Evolutionary conservation across 2,113 vertebrate genomes (phyloP).

Genomic region (Sceloporus tristichus): DNA sequence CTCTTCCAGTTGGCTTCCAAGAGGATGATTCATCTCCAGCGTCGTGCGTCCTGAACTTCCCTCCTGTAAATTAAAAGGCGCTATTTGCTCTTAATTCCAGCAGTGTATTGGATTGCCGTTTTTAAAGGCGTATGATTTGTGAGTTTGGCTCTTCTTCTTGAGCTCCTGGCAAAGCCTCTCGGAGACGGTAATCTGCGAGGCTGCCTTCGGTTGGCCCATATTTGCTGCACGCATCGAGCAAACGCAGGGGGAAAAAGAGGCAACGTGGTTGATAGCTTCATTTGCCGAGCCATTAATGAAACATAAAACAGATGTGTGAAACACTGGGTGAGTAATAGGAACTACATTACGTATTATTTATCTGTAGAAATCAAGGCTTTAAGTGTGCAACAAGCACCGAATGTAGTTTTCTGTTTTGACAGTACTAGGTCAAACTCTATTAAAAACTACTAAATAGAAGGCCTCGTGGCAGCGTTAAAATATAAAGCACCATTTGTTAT

Average conservation of each 20-base stretch:
- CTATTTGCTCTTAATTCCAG: slow-evolving; percentile 52
- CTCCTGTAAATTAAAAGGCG: slow-evolving; percentile 33
- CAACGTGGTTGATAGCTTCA: slow-evolving; percentile 69
- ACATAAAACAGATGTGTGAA: slow-evolving; percentile 71
- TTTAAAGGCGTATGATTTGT: slow-evolving; percentile 47
- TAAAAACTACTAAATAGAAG: slow-evolving; percentile 61
- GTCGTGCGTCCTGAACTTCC: slow-evolving; percentile 48
- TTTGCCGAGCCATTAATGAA: slow-evolving; percentile 70
- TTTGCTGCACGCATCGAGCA: slow-evolving; percentile 48
- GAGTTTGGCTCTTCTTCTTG: slow-evolving; percentile 55
- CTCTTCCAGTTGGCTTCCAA: slow-evolving; percentile 17
- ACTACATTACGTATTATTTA: slow-evolving; percentile 63
- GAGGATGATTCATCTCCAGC: slow-evolving; percentile 37
- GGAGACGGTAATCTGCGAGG: slow-evolving; percentile 30
- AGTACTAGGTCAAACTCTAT: slow-evolving; percentile 62
- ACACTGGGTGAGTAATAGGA: slow-evolving; percentile 60
- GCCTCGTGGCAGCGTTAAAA: slow-evolving; percentile 50
- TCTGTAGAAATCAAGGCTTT: slow-evolving; percentile 62
- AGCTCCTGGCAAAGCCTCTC: slow-evolving; percentile 51
- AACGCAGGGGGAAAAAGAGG: slow-evolving; percentile 50
- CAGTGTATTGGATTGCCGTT: slow-evolving; percentile 49
- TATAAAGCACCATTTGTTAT: slow-evolving; percentile 56
- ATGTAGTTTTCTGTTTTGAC: slow-evolving; percentile 51
- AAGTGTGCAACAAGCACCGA: slow-evolving; percentile 43
- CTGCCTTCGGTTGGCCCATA: slow-evolving; percentile 48